phyloP scores from a whole-genome alignment of 1,140 invertebrate genomes.

The Phocides pigmalion region DNA sequence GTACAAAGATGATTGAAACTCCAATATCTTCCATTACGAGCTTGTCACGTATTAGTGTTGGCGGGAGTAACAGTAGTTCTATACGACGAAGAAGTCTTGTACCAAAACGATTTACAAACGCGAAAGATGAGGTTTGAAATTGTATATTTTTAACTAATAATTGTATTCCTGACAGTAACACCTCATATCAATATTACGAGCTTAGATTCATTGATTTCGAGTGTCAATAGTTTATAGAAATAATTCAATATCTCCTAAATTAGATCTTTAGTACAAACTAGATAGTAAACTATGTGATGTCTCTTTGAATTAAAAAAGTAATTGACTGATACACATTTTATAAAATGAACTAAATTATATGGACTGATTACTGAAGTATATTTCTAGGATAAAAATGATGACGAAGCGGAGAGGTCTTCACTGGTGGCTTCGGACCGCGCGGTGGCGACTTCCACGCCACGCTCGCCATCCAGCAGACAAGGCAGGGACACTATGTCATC shows the following conservation, averaged over 20 bases:
- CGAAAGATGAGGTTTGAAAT: conserved; percentile 56
- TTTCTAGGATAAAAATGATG: conserved; percentile 78
- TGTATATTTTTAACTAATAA: conserved; percentile 25
- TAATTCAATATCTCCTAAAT: too few species aligned
- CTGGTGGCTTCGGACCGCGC: conserved; percentile 75
- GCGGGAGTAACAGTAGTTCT: conserved; percentile 67
- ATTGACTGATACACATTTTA: too few species aligned
- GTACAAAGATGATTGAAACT: conserved; percentile 60
- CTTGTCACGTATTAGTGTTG: conserved; percentile 63
- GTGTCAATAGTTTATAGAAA: too few species aligned
- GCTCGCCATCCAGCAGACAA: conserved; percentile 50
- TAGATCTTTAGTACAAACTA: too few species aligned
- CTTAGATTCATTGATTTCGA: too few species aligned
- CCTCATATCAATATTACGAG: too few species aligned
- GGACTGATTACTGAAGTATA: too few species aligned
- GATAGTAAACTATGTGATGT: too few species aligned
- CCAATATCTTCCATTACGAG: conserved; percentile 60
- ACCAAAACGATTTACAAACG: conserved; percentile 49
- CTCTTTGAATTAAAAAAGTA: too few species aligned
- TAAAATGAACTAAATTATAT: too few species aligned
- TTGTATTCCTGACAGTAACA: too few species aligned
- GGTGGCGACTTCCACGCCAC: conserved; percentile 67
- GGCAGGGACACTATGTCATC: conserved; percentile 64
- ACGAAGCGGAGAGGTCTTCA: conserved; percentile 82
- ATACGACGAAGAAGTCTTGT: conserved; percentile 65